Conservation (phyloP, 2,888 invertebrate genomes). For the Drosophila mimetica region DNA sequence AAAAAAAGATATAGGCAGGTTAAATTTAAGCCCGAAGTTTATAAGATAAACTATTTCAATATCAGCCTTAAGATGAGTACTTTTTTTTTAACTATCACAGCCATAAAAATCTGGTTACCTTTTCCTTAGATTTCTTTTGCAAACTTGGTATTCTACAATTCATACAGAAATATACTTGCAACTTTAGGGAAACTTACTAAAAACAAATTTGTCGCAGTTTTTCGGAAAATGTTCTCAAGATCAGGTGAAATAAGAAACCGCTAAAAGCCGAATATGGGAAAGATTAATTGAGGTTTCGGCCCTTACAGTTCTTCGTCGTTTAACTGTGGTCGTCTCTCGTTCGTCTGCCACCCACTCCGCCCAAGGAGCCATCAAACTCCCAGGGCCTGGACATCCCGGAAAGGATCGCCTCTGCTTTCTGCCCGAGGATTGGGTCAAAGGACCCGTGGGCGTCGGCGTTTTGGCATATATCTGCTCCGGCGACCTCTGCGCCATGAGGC, state of each 20-base stretch:
- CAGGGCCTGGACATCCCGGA: not conserved
- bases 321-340: not conserved
- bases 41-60: too few species aligned
- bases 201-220: not conserved
- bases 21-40: too few species aligned
- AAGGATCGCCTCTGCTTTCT: not conserved
- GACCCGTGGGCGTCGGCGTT: conserved; percentile 4
- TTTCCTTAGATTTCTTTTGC: not conserved
- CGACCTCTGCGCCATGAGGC: not conserved
- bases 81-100: too few species aligned
- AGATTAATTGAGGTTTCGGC: not conserved
- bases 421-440: conserved; percentile 1
- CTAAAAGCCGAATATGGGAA: not conserved
- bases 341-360: not conserved
- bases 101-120: not conserved
- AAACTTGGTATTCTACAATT: not conserved
- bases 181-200: not conserved
- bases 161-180: not conserved
- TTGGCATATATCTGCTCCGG: conserved; percentile 1
- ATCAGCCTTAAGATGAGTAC: too few species aligned
- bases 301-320: conserved; percentile 1
- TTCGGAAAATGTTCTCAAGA: conserved; percentile 2
- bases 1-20: too few species aligned
- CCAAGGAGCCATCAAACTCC: not conserved
- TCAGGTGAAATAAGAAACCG: not conserved